phyloP scores from a whole-genome alignment of 2,797 vertebrate species.

The Sebastes iracundus region DNA sequence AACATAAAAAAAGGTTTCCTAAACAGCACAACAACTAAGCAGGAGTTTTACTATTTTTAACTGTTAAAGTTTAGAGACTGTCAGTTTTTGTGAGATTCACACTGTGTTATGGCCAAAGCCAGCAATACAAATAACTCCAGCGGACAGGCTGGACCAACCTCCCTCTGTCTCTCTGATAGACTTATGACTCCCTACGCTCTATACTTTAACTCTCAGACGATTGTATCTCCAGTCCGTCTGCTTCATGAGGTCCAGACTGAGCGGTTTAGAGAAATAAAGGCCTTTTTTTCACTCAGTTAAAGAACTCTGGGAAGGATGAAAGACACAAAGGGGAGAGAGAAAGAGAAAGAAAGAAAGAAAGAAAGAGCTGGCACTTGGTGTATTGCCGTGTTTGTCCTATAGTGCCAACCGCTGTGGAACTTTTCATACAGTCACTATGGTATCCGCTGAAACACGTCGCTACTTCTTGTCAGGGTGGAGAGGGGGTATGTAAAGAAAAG shows the following conservation, averaged over 20 bases:
- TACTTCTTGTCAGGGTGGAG: background rate
- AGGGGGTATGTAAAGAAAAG: background rate
- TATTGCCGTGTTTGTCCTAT: slow-evolving; percentile 10
- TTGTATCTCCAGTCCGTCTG: slow-evolving; percentile 18
- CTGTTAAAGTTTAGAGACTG: background rate
- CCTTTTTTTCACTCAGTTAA: slow-evolving; percentile 13
- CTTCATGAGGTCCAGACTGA: slow-evolving; percentile 36
- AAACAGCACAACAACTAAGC: background rate
- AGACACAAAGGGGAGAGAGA: background rate
- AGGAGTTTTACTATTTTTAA: background rate
- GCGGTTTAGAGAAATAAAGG: slow-evolving; percentile 31
- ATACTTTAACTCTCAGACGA: slow-evolving; percentile 26
- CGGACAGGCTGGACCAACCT: slow-evolving; percentile 15
- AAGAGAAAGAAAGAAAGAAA: slow-evolving; percentile 15
- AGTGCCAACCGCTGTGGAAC: slow-evolving; percentile 13
- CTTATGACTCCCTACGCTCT: slow-evolving; percentile 23
- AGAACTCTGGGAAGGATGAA: slow-evolving; percentile 27
- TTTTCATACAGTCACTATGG: slow-evolving; percentile 54
- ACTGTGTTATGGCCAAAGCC: background rate
- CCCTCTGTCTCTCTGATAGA: slow-evolving; percentile 22
- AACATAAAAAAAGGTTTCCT: background rate
- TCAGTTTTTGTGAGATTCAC: background rate
- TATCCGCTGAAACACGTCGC: slow-evolving; percentile 35
- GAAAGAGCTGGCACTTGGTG: slow-evolving; percentile 7
- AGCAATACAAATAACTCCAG: slow-evolving; percentile 17